These are phyloP conservation scores for Mactra quadrangularis DNA, from an alignment of 1,140 invertebrate genomes.

Conservation along the genomic window DNA sequence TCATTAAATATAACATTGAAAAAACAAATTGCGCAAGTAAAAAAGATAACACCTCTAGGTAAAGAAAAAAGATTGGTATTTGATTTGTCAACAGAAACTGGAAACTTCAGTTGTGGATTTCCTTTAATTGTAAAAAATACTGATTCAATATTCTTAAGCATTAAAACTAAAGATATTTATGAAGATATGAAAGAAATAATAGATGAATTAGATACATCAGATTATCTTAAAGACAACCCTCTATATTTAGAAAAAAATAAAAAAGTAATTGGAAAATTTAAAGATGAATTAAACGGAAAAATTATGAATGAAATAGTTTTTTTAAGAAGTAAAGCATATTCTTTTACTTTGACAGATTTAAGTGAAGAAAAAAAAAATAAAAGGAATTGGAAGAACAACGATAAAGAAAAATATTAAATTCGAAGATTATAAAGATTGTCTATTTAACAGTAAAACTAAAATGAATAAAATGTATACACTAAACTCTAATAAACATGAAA, in stretches of 20 bases:
- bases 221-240: too few species aligned
- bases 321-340: constrained; percentile 82
- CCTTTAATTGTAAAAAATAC: too few species aligned
- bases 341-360: constrained; percentile 71
- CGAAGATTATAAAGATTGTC: constrained; percentile 38
- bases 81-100: too few species aligned
- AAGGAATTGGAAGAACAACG: constrained; percentile 45
- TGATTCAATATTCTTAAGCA: too few species aligned
- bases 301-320: constrained; percentile 34
- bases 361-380: constrained; percentile 68
- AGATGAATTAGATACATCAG: too few species aligned
- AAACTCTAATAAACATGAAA: constrained; percentile 18
- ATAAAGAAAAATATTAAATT: constrained; percentile 38
- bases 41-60: not conserved
- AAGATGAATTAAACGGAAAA: constrained; percentile 75
- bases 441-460: constrained; percentile 24
- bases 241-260: too few species aligned
- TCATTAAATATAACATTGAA: too few species aligned
- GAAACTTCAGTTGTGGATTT: too few species aligned
- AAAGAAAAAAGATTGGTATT: not conserved
- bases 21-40: too few species aligned
- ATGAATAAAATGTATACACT: constrained; percentile 30
- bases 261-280: too few species aligned
- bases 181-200: constrained; percentile 19
- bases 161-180: constrained; percentile 77